Evolutionary conservation across 2,797 vertebrate species (phyloP).

Genomic region (Sarcoramphus papa): DNA sequence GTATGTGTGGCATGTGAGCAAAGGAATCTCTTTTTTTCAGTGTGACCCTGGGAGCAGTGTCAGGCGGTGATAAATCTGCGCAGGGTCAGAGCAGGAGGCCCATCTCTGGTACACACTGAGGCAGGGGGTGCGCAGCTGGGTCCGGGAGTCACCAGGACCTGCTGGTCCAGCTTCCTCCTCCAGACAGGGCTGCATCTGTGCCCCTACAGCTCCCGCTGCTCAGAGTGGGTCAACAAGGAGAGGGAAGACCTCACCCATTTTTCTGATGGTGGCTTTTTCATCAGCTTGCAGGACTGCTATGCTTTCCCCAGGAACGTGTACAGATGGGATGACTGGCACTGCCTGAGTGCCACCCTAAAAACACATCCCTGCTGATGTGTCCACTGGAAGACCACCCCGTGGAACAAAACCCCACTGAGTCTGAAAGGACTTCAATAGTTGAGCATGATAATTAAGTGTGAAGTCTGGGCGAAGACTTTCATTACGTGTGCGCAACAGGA

Average conservation of each 20-base stretch:
- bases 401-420: not conserved
- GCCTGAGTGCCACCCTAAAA: not conserved
- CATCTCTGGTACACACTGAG: not conserved
- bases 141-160: not conserved
- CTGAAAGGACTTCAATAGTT: not conserved
- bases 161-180: not conserved
- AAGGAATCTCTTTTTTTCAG: not conserved
- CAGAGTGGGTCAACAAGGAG: not conserved
- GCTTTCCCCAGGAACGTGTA: not conserved
- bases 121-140: not conserved
- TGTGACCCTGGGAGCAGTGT: not conserved
- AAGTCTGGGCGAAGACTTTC: not conserved
- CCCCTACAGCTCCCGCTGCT: not conserved
- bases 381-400: not conserved
- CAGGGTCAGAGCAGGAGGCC: not conserved
- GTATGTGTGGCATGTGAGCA: not conserved
- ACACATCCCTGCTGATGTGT: not conserved
- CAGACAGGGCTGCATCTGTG: not conserved
- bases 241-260: not conserved
- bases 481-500: fast-evolving
- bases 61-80: not conserved
- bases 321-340: not conserved
- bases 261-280: not conserved
- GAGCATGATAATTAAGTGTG: not conserved
- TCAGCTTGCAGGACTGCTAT: not conserved